Percentiles rank a stretch among this genome's conserved stretches.
These are phyloP conservation scores for Microplitis deprimator DNA, from an alignment of 2,888 invertebrate genomes.

Conservation along the genomic window DNA sequence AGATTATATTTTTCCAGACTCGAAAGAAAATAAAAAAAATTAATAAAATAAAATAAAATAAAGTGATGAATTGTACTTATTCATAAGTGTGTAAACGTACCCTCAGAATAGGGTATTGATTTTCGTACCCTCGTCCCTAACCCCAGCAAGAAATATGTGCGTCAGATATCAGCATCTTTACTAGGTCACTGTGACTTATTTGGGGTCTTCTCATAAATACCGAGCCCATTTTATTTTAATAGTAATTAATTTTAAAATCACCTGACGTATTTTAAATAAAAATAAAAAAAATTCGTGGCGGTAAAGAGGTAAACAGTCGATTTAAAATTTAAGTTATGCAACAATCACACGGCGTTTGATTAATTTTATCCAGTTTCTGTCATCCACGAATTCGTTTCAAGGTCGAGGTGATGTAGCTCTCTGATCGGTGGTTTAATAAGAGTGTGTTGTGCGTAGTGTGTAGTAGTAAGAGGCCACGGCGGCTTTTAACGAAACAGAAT, in stretches of 20 bases:
- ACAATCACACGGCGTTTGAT: conserved; percentile 12
- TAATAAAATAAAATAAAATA: not conserved
- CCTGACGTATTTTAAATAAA: too few species aligned
- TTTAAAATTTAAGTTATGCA: too few species aligned
- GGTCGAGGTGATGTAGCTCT: conserved; percentile 25
- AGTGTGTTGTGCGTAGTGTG: conserved; percentile 17
- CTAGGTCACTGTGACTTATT: conserved; percentile 65
- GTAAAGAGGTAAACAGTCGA: too few species aligned
- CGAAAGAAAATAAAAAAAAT: not conserved
- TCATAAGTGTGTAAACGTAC: conserved; percentile 52
- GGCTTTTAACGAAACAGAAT: conserved; percentile 41
- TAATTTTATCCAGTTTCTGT: conserved; percentile 39
- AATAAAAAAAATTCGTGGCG: too few species aligned
- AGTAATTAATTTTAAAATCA: too few species aligned
- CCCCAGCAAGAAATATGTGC: conserved; percentile 42
- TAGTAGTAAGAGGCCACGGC: conserved; percentile 35
- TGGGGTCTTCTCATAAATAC: conserved; percentile 31
- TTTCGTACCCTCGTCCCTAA: conserved; percentile 52
- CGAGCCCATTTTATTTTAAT: too few species aligned
- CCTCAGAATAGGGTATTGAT: conserved; percentile 67
- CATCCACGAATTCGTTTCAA: conserved; percentile 40
- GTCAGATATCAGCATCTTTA: conserved; percentile 61
- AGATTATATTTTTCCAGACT: conserved; percentile 17
- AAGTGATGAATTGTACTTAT: conserved; percentile 22
- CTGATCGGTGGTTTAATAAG: not conserved